phyloP scores from a whole-genome alignment of 64 coral and sea anemone genomes.

The Dendrophyllia cribrosa region DNA sequence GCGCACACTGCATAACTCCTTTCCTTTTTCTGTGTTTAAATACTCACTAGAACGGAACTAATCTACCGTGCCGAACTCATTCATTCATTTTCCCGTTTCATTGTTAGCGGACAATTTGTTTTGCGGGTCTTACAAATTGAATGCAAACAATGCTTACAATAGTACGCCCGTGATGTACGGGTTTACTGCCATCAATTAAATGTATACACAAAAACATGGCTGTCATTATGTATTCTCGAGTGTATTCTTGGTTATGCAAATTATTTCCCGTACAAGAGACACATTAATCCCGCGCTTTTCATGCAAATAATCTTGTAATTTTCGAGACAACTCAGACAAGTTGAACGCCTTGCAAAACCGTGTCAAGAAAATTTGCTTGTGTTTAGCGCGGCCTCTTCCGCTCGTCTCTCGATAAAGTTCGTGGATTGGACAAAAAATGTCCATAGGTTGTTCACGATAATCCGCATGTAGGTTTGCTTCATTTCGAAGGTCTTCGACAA shows the following conservation, averaged over 20 bases:
- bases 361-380: background rate
- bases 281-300: background rate
- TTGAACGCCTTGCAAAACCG: background rate
- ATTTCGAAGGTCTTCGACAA: background rate
- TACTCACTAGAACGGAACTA: no score
- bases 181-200: background rate
- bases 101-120: background rate
- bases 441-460: background rate
- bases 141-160: conserved; percentile 5
- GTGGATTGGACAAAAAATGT: background rate
- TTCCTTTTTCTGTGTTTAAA: no score
- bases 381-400: no score
- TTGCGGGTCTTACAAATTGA: background rate
- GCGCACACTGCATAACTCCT: no score
- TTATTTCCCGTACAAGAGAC: background rate
- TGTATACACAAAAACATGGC: conserved; percentile 1
- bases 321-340: background rate
- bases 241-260: conserved; percentile 27
- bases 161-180: background rate
- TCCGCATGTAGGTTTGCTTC: no score
- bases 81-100: background rate
- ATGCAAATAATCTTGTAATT: conserved; percentile 18
- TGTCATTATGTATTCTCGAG: background rate
- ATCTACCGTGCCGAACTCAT: no score
- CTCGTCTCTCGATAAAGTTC: no score